Evolutionary conservation across 2,113 vertebrate genomes (phyloP).

Genomic region (Recurvirostra avosetta): DNA sequence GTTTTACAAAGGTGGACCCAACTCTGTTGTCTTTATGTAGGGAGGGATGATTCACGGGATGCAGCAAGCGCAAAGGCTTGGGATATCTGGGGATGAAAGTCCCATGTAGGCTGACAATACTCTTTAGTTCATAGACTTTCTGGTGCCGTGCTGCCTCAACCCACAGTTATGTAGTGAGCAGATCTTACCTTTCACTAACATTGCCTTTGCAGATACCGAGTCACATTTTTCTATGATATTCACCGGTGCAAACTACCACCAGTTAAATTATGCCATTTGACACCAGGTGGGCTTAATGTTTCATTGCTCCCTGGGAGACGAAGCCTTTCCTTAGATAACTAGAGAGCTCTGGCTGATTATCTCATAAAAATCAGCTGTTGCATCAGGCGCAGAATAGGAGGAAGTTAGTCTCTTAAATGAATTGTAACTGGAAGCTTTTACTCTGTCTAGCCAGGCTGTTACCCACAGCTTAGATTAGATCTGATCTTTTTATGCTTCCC

Average conservation of each 20-base stretch:
- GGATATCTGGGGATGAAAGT: neutral
- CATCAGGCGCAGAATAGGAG: neutral
- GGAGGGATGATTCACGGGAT: neutral
- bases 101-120: neutral
- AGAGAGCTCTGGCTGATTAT: neutral
- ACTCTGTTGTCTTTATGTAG: neutral
- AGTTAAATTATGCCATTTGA: neutral
- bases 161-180: neutral
- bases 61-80: neutral
- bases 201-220: neutral
- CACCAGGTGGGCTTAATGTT: neutral
- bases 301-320: neutral
- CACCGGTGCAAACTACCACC: neutral
- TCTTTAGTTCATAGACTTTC: neutral
- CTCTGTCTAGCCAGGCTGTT: neutral
- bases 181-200: neutral
- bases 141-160: neutral
- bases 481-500: slow-evolving; percentile 9
- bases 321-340: neutral
- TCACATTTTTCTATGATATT: neutral
- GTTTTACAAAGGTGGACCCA: neutral
- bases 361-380: neutral
- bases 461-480: slow-evolving; percentile 27
- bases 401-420: slow-evolving; percentile 12
- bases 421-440: slow-evolving; percentile 7